Conservation (phyloP, 1,140 invertebrate species). For the Mizuhopecten yessoensis region DNA sequence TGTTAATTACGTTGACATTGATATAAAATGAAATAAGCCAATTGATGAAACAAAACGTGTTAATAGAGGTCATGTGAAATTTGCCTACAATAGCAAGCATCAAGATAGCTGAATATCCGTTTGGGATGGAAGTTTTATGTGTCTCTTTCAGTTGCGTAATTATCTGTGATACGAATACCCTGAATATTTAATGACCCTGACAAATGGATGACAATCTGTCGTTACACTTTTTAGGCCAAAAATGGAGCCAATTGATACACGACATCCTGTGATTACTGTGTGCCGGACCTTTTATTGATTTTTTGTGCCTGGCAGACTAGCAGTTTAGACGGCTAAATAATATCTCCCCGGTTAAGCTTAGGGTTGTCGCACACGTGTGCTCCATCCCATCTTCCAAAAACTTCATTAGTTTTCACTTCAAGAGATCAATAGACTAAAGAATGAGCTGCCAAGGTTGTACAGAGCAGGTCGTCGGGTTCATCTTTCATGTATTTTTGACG, state of each 20-base stretch:
- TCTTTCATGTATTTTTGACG: slow-evolving; percentile 28
- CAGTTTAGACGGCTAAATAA: neutral
- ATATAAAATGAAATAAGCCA: neutral
- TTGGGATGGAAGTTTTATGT: neutral
- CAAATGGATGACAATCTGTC: slow-evolving; percentile 33
- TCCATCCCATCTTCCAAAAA: slow-evolving; percentile 32
- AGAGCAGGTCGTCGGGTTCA: neutral
- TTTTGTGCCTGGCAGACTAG: slow-evolving; percentile 24
- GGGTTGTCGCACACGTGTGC: slow-evolving; percentile 11
- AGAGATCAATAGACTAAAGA: neutral
- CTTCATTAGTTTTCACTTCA: slow-evolving; percentile 26
- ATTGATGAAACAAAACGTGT: neutral
- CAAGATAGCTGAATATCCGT: neutral
- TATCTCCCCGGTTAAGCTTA: neutral
- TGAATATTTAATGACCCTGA: neutral
- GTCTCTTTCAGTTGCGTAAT: neutral
- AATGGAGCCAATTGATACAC: neutral
- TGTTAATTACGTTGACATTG: too few species aligned
- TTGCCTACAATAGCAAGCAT: neutral
- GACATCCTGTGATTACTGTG: neutral
- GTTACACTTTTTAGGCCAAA: slow-evolving; percentile 25
- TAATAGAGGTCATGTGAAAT: neutral
- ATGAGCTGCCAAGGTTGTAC: neutral
- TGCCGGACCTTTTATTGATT: slow-evolving; percentile 8
- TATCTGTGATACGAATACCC: neutral